phyloP scores from a whole-genome alignment of 2,113 vertebrate genomes.

The Pseudonaja textilis region DNA sequence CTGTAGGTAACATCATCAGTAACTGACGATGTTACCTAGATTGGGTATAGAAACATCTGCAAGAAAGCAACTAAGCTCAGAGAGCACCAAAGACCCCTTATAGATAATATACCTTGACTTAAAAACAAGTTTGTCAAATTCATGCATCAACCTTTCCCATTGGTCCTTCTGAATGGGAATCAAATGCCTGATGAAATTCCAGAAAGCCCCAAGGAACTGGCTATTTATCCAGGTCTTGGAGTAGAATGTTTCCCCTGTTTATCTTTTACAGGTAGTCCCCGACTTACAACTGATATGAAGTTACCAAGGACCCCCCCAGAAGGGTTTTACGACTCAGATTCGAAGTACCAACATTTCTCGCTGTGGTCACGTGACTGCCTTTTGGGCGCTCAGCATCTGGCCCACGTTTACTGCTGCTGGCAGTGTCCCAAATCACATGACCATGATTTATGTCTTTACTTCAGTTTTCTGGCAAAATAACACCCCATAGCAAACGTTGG shows the following conservation, averaged over 20 bases:
- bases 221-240: background rate
- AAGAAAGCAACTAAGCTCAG: background rate
- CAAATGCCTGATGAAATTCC: background rate
- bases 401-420: background rate
- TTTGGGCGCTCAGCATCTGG: background rate
- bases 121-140: slow-evolving; percentile 15
- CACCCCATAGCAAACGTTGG: background rate
- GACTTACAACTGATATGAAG: background rate
- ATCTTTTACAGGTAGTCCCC: background rate
- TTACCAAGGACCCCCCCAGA: background rate
- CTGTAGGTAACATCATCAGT: background rate
- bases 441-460: background rate
- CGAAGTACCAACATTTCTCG: background rate
- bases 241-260: background rate
- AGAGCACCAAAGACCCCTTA: background rate
- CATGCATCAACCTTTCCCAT: background rate
- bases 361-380: background rate
- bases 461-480: background rate
- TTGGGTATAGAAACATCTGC: background rate
- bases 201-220: background rate
- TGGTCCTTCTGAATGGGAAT: background rate
- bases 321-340: background rate
- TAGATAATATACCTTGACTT: background rate
- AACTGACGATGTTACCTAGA: background rate
- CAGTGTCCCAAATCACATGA: background rate